Evolutionary conservation across 2,888 invertebrate species (phyloP).

Genomic region (Drosophila paramelanica): DNA sequence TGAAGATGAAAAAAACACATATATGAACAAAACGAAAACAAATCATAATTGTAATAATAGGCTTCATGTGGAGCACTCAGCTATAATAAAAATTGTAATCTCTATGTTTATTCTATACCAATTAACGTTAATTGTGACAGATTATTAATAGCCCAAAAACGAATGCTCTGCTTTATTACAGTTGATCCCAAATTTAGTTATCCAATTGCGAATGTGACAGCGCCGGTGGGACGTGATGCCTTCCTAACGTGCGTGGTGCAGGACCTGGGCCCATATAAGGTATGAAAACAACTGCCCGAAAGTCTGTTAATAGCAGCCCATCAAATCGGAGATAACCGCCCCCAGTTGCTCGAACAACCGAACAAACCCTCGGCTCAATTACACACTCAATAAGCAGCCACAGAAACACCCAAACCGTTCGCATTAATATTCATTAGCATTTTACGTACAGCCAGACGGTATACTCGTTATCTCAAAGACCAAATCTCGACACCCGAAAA

Average conservation of each 20-base stretch:
- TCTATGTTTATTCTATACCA: constrained; percentile 23
- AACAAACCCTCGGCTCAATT: constrained; percentile 58
- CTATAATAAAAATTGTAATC: background rate
- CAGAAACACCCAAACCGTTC: constrained; percentile 49
- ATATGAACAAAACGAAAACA: constrained; percentile 4
- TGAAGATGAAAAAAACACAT: background rate
- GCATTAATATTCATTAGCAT: constrained; percentile 79
- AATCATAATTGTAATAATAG: constrained; percentile 8
- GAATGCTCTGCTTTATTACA: constrained; percentile 80
- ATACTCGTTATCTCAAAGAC: constrained; percentile 69
- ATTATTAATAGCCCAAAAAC: constrained; percentile 42
- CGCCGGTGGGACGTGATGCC: constrained; percentile 89
- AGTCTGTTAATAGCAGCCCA: constrained; percentile 45
- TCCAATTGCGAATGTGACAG: constrained; percentile 89
- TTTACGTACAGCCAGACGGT: constrained; percentile 52
- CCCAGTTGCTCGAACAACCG: background rate
- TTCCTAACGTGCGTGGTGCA: constrained; percentile 89
- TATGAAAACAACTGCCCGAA: constrained; percentile 76
- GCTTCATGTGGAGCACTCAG: background rate
- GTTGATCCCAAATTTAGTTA: constrained; percentile 89
- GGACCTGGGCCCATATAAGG: constrained; percentile 89
- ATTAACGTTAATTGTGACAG: constrained; percentile 39
- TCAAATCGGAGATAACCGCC: constrained; percentile 36
- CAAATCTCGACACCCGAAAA: constrained; percentile 72
- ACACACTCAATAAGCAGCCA: constrained; percentile 79